phyloP scores from a whole-genome alignment of 2,113 vertebrate species.

The Erythrocercus mccallii region DNA sequence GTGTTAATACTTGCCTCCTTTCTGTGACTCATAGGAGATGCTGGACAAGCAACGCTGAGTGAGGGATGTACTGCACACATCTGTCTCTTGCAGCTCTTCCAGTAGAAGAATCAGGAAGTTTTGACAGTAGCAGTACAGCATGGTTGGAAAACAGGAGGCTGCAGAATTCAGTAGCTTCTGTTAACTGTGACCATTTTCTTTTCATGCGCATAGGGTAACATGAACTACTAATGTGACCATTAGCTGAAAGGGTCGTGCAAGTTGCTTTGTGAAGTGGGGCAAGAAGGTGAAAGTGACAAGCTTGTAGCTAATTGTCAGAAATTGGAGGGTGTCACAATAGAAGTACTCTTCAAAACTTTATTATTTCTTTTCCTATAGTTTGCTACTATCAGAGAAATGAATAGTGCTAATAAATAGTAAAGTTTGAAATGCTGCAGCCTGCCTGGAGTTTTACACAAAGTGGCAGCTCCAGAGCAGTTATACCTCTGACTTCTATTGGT shows the following conservation, averaged over 20 bases:
- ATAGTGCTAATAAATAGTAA: neutral
- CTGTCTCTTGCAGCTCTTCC: neutral
- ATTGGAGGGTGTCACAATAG: neutral
- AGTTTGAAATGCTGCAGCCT: neutral
- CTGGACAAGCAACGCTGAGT: neutral
- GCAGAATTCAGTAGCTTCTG: neutral
- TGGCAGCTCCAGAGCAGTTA: neutral
- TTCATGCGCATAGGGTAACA: neutral
- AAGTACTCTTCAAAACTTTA: neutral
- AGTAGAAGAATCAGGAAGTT: neutral
- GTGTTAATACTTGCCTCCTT: neutral
- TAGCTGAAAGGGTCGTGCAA: neutral
- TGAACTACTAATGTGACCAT: neutral
- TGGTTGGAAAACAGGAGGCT: neutral
- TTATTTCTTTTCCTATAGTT: neutral
- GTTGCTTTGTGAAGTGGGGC: neutral
- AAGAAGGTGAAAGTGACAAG: neutral
- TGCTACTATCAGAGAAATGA: neutral
- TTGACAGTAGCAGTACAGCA: neutral
- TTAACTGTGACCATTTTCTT: neutral
- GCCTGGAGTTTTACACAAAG: neutral
- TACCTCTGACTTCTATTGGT: neutral
- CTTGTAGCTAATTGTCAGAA: neutral
- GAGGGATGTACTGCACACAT: neutral
- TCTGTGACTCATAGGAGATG: neutral